Conservation (phyloP, 2,888 invertebrate genomes). For the Gymnosoma rotundatum region DNA sequence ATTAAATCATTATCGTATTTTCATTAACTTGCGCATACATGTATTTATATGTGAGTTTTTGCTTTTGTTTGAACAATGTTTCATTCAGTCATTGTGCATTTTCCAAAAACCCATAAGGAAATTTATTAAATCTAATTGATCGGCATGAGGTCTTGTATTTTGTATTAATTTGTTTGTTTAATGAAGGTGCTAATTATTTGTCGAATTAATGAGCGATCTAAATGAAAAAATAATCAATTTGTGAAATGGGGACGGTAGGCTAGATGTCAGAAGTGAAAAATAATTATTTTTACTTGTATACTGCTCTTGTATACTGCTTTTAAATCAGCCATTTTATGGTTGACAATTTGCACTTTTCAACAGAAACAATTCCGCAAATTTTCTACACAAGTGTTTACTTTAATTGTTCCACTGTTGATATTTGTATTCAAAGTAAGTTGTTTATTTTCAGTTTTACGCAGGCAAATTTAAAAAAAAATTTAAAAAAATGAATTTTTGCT, state of each 20-base stretch:
- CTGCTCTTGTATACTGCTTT: not conserved
- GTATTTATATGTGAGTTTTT: not conserved
- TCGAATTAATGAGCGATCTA: slow-evolving; percentile 28
- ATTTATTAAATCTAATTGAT: slow-evolving; percentile 25
- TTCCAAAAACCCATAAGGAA: slow-evolving; percentile 24
- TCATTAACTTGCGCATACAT: not conserved
- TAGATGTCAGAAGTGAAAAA: not conserved
- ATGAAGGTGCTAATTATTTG: slow-evolving; percentile 57
- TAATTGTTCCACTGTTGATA: slow-evolving; percentile 2
- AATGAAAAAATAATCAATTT: not conserved
- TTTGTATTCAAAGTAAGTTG: slow-evolving; percentile 10
- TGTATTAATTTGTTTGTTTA: slow-evolving; percentile 24
- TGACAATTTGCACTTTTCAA: not conserved
- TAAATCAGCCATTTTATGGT: not conserved
- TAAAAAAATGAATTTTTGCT: too few relatives aligned
- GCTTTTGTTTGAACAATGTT: slow-evolving; percentile 8
- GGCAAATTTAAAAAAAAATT: too few relatives aligned
- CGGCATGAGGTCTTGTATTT: slow-evolving; percentile 44
- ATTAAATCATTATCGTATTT: too few relatives aligned
- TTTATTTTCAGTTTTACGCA: too few relatives aligned
- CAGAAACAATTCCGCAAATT: not conserved
- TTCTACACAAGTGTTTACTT: not conserved
- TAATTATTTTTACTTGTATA: not conserved
- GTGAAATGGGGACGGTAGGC: not conserved
- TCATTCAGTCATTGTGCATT: slow-evolving; percentile 9